Percentiles rank a stretch among this genome's conserved stretches.
Evolutionary conservation across 2,113 vertebrate species (phyloP).

Genomic region (Siphamia tubifer): DNA sequence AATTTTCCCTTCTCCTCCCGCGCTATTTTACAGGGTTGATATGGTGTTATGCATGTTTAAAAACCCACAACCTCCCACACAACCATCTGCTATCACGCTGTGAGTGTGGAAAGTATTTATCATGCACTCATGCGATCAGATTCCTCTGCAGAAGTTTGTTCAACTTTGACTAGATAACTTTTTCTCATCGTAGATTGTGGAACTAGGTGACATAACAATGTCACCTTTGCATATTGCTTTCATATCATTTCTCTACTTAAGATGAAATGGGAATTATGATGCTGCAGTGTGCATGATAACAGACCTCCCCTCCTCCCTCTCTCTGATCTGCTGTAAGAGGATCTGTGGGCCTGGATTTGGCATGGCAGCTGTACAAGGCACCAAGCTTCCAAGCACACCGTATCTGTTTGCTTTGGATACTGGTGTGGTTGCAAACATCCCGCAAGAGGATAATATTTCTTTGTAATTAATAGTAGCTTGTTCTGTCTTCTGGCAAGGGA

Average conservation of each 20-base stretch:
- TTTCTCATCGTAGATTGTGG: background rate
- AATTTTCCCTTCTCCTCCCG: slow-evolving; percentile 15
- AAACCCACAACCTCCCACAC: slow-evolving; percentile 62
- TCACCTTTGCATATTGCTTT: background rate
- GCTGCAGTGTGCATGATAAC: slow-evolving; percentile 51
- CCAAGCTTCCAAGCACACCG: slow-evolving; percentile 55
- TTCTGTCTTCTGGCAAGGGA: slow-evolving; percentile 40
- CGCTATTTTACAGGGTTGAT: slow-evolving; percentile 29
- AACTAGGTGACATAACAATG: background rate
- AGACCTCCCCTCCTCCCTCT: slow-evolving; percentile 1
- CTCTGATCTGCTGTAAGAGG: slow-evolving; percentile 69
- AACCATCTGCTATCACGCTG: slow-evolving; percentile 57
- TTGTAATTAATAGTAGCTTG: slow-evolving; percentile 67
- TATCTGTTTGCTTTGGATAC: slow-evolving; percentile 74
- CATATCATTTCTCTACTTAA: background rate
- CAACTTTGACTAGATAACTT: slow-evolving; percentile 22
- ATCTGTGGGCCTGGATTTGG: slow-evolving; percentile 66
- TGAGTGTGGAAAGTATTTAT: slow-evolving; percentile 32
- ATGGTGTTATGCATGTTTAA: slow-evolving; percentile 60
- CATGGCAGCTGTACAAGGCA: slow-evolving; percentile 66
- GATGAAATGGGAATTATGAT: slow-evolving; percentile 38
- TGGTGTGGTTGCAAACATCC: slow-evolving; percentile 54
- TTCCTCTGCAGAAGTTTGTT: slow-evolving; percentile 13
- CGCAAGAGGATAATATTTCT: slow-evolving; percentile 66
- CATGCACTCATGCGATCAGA: slow-evolving; percentile 6